Evolutionary conservation across 2,888 invertebrate genomes (phyloP).

Genomic region (Morpho helenor): DNA sequence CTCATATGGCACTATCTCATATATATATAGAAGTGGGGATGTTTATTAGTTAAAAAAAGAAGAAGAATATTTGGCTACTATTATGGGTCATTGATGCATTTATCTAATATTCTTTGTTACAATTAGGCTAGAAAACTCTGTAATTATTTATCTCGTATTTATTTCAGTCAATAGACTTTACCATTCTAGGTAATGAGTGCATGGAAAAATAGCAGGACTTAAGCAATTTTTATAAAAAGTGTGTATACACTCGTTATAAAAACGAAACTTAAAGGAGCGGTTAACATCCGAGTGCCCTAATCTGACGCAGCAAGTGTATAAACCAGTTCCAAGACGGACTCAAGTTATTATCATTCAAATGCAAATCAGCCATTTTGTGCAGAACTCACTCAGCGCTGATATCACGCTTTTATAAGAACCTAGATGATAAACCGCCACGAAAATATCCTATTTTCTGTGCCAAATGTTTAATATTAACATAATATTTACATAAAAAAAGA

Average conservation of each 20-base stretch:
- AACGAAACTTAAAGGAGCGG: slow-evolving; percentile 13
- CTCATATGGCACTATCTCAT: too few species aligned
- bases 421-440: slow-evolving; percentile 32
- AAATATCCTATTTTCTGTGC: slow-evolving; percentile 19
- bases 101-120: too few species aligned
- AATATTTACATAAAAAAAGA: slow-evolving; percentile 14
- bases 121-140: too few species aligned
- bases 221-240: slow-evolving; percentile 14
- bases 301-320: slow-evolving; percentile 25
- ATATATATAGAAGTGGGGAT: too few species aligned
- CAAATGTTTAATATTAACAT: slow-evolving; percentile 18
- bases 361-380: slow-evolving; percentile 62
- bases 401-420: slow-evolving; percentile 55
- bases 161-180: too few species aligned
- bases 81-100: too few species aligned
- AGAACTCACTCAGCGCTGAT: slow-evolving; percentile 51
- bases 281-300: slow-evolving; percentile 21
- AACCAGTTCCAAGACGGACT: slow-evolving; percentile 44
- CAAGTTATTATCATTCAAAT: slow-evolving; percentile 72
- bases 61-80: too few species aligned
- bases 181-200: background rate
- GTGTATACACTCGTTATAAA: slow-evolving; percentile 14
- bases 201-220: slow-evolving; percentile 14
- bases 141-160: too few species aligned
- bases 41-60: too few species aligned